Conservation (phyloP, 2,888 invertebrate species). For the Ennomos quercinarius region DNA sequence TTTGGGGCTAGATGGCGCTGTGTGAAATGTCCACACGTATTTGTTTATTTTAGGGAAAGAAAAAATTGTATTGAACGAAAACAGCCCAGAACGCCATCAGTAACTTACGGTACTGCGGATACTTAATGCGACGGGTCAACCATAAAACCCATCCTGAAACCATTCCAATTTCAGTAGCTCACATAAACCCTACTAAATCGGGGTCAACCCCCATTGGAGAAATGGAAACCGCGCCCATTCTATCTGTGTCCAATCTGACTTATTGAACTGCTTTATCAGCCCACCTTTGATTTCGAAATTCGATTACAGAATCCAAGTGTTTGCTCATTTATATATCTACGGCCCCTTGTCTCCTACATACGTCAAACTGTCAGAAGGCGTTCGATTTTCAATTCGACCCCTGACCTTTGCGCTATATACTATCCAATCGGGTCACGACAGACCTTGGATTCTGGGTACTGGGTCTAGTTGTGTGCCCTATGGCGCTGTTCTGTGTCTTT, state of each 20-base stretch:
- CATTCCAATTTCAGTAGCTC: constrained; percentile 22
- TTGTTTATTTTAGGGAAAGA: background rate
- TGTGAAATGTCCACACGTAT: too few species aligned
- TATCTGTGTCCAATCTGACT: constrained; percentile 26
- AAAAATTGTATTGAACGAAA: constrained; percentile 16
- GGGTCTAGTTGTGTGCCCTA: constrained; percentile 40
- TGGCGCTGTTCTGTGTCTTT: constrained; percentile 59
- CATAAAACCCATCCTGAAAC: constrained; percentile 1
- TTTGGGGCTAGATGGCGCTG: too few species aligned
- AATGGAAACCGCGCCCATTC: constrained; percentile 34
- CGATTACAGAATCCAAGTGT: constrained; percentile 36
- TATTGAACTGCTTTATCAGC: constrained; percentile 30
- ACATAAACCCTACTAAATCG: constrained; percentile 20
- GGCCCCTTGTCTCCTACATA: constrained; percentile 57
- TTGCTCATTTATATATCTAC: constrained; percentile 45
- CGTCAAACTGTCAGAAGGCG: constrained; percentile 62
- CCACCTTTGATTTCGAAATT: constrained; percentile 40
- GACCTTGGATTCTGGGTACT: constrained; percentile 71
- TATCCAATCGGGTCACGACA: constrained; percentile 68
- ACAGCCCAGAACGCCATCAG: background rate
- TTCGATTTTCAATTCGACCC: constrained; percentile 67
- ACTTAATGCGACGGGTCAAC: constrained; percentile 2
- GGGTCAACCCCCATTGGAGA: constrained; percentile 21
- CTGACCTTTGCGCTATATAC: constrained; percentile 67
- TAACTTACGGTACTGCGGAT: background rate